A percentile compares a stretch with the other conserved stretches of the same genome.
phyloP scores from a whole-genome alignment of 2,113 vertebrate species.

The Planiliza haematocheilus region DNA sequence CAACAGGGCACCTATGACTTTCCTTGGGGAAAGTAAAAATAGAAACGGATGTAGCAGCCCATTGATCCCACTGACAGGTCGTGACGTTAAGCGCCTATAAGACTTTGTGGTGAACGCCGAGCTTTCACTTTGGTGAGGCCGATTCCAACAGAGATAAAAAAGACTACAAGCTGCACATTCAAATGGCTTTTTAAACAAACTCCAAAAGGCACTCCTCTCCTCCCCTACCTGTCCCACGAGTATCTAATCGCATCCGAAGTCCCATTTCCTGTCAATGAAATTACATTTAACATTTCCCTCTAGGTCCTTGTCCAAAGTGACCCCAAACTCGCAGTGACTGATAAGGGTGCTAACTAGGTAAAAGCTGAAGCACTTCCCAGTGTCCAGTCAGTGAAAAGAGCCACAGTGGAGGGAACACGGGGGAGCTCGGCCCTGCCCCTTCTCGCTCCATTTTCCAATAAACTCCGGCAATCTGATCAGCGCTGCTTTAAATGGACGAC shows the following conservation, averaged over 20 bases:
- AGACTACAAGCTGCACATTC: constrained; percentile 40
- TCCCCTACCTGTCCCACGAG: constrained; percentile 73
- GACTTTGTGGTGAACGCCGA: constrained; percentile 4
- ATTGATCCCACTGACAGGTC: constrained; percentile 18
- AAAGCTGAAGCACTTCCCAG: constrained; percentile 78
- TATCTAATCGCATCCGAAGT: constrained; percentile 77
- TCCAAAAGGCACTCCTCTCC: constrained; percentile 62
- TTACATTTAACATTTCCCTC: constrained; percentile 83
- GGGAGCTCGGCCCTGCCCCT: constrained; percentile 59
- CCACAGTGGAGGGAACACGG: constrained; percentile 46
- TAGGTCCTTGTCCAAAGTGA: constrained; percentile 80
- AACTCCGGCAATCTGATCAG: constrained; percentile 87
- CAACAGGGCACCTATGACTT: constrained; percentile 54
- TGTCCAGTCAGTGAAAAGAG: constrained; percentile 63
- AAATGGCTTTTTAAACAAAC: constrained; percentile 67
- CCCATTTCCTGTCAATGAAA: constrained; percentile 83
- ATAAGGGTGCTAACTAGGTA: constrained; percentile 85
- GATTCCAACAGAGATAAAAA: constrained; percentile 44
- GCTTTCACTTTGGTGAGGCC: constrained; percentile 14
- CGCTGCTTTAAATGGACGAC: constrained; percentile 86
- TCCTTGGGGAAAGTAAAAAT: constrained; percentile 19
- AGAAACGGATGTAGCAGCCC: constrained; percentile 28
- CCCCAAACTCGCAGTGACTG: constrained; percentile 79
- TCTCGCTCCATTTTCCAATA: constrained; percentile 86
- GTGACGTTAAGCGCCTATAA: constrained; percentile 33